phyloP scores from a whole-genome alignment of 2,797 vertebrate species.

The Merluccius polli region DNA sequence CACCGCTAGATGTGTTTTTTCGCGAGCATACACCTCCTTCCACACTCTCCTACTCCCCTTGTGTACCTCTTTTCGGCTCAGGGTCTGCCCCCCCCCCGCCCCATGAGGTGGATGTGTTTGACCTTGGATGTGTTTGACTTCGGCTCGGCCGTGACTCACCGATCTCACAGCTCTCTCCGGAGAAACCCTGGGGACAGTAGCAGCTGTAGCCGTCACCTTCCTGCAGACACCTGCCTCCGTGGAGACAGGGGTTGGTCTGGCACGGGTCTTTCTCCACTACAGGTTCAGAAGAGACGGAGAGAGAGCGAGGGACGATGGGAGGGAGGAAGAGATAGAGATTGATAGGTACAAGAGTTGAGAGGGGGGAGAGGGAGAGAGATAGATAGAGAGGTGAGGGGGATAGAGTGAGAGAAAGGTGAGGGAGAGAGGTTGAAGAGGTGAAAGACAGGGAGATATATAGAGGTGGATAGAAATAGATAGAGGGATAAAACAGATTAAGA shows the following conservation, averaged over 20 bases:
- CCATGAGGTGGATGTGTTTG: constrained; percentile 18
- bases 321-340: neutral
- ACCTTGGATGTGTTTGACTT: constrained; percentile 16
- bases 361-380: no score
- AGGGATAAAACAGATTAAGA: neutral
- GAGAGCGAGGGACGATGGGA: neutral
- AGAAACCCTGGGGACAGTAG: constrained; percentile 85
- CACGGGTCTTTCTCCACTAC: constrained; percentile 81
- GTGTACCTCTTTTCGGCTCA: constrained; percentile 22
- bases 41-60: neutral
- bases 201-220: constrained; percentile 85
- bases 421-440: neutral
- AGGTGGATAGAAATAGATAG: no score
- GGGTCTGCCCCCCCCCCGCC: constrained; percentile 25
- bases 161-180: constrained; percentile 95
- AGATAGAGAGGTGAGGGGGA: neutral
- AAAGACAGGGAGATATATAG: no score
- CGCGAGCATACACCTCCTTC: constrained; percentile 30
- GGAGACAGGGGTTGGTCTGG: constrained; percentile 88
- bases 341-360: neutral
- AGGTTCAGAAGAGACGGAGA: constrained; percentile 16
- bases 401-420: neutral
- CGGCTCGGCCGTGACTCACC: constrained; percentile 73
- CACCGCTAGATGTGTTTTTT: constrained; percentile 32
- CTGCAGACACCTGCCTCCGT: constrained; percentile 85